These are phyloP conservation scores for Pholis gunnellus DNA, from an alignment of 2,113 vertebrate genomes.

Conservation along the genomic window DNA sequence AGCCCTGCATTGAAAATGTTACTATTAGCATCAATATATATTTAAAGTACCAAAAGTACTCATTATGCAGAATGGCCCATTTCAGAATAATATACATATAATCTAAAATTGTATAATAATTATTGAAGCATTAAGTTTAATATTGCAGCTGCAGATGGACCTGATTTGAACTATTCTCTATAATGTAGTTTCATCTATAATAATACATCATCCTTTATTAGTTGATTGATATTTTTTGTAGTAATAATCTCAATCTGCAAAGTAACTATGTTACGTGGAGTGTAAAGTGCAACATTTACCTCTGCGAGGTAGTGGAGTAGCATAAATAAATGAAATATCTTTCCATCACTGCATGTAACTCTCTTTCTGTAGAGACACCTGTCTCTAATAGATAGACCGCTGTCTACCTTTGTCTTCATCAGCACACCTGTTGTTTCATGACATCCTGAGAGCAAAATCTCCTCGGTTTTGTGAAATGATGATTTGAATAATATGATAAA, in stretches of 20 bases:
- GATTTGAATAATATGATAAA: background rate
- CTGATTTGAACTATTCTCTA: background rate
- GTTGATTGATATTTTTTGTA: background rate
- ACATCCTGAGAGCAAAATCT: background rate
- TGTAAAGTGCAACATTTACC: background rate
- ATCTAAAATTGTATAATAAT: background rate
- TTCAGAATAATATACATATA: background rate
- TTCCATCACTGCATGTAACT: background rate
- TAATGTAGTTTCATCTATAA: background rate
- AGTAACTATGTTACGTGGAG: background rate
- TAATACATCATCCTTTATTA: too few species aligned
- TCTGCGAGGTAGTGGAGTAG: background rate
- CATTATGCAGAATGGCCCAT: background rate
- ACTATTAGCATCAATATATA: background rate
- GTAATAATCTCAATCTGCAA: background rate
- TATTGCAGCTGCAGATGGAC: background rate
- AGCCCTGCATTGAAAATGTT: background rate
- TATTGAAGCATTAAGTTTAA: background rate
- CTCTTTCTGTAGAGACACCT: background rate
- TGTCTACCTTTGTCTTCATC: background rate
- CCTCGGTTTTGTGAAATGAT: background rate
- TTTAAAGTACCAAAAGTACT: background rate
- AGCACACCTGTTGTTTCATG: background rate
- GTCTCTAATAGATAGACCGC: background rate
- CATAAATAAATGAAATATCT: background rate